These are phyloP conservation scores for Ophion obscuratus DNA, from an alignment of 2,888 invertebrate species.

Conservation along the genomic window DNA sequence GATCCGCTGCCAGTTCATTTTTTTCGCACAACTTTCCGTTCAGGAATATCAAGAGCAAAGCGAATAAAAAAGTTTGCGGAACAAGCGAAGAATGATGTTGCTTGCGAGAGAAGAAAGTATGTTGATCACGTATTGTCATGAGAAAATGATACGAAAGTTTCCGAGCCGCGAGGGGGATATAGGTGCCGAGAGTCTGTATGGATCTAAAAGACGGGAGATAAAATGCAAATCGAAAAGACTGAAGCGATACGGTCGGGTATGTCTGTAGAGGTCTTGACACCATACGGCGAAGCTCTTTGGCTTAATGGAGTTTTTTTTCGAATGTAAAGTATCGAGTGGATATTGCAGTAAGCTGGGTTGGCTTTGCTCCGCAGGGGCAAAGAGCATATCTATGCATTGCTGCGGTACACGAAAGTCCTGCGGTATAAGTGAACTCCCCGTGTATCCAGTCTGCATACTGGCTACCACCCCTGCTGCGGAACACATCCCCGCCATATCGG, in stretches of 20 bases:
- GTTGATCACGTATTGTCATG: conserved; percentile 44
- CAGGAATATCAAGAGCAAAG: background rate
- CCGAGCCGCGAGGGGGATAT: background rate
- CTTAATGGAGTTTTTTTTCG: conserved; percentile 36
- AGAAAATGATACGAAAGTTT: conserved; percentile 39
- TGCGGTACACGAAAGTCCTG: conserved; percentile 14
- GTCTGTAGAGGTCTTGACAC: background rate
- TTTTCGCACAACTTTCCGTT: background rate
- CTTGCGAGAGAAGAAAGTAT: conserved; percentile 19
- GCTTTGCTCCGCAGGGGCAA: conserved; percentile 16
- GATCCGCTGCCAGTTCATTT: background rate
- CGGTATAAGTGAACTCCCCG: conserved; percentile 8
- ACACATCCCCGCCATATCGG: conserved; percentile 25
- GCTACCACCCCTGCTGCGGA: conserved; percentile 11
- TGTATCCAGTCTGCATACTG: conserved; percentile 17
- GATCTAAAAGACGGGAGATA: conserved; percentile 39
- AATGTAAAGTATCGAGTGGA: conserved; percentile 37
- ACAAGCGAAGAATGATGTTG: conserved; percentile 7
- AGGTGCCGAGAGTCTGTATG: conserved; percentile 22
- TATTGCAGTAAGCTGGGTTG: conserved; percentile 33
- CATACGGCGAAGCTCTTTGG: conserved; percentile 31
- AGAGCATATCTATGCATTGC: conserved; percentile 9
- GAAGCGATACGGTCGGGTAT: conserved; percentile 20
- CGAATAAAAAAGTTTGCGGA: background rate
- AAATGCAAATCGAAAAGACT: conserved; percentile 44